Percentiles rank a stretch among this genome's conserved stretches.
Conservation (phyloP, 2,113 vertebrate species). For the Corvus moneduloides region DNA sequence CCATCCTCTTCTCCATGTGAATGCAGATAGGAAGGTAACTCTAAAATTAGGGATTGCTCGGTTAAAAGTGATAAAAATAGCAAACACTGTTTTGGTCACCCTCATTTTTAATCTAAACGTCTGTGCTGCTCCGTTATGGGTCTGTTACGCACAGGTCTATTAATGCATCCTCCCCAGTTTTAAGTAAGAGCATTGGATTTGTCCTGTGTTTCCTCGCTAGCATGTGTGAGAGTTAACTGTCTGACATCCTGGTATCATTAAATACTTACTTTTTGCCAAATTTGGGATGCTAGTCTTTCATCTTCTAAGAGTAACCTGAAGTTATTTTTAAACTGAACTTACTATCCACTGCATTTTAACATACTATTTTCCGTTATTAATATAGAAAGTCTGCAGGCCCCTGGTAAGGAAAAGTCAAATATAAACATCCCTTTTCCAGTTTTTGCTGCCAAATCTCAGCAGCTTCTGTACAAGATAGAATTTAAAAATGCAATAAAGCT, state of each 20-base stretch:
- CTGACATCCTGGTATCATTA: conserved; percentile 38
- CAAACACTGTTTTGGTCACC: not conserved
- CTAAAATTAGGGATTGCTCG: conserved; percentile 27
- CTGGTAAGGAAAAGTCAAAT: conserved; percentile 31
- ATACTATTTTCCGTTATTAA: conserved; percentile 60
- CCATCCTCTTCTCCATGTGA: conserved; percentile 21
- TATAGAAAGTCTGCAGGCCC: conserved; percentile 8
- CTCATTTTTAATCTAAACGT: conserved; percentile 39
- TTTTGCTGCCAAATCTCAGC: conserved; percentile 62
- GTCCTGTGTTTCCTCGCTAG: conserved; percentile 23
- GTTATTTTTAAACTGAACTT: conserved; percentile 64
- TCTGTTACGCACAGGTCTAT: conserved; percentile 28
- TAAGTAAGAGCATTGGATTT: conserved; percentile 37
- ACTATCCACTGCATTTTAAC: conserved; percentile 45
- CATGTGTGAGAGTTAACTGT: conserved; percentile 35
- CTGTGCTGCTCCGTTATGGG: conserved; percentile 37
- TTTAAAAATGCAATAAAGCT: conserved; percentile 74
- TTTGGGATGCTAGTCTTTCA: conserved; percentile 4
- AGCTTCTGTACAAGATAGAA: conserved; percentile 65
- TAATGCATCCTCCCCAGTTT: conserved; percentile 56
- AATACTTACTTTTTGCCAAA: not conserved
- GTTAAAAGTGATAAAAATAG: conserved; percentile 42
- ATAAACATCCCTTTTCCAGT: conserved; percentile 61
- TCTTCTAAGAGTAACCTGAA: conserved; percentile 65
- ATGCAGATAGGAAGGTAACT: conserved; percentile 15